Conservation (phyloP, 2,113 vertebrate genomes). For the Caranx melampygus region DNA sequence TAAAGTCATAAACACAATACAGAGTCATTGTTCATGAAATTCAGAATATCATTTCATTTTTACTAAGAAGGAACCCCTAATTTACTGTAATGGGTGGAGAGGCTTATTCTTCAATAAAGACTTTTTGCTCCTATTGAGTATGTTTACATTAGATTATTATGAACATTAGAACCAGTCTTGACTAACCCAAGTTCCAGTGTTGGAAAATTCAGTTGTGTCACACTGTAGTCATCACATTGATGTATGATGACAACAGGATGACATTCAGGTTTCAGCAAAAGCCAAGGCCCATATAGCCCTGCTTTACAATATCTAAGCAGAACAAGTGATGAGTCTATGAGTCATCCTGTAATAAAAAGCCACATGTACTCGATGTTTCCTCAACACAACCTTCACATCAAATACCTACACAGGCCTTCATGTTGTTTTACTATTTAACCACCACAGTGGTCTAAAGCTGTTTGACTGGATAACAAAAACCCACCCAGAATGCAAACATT, state of each 20-base stretch:
- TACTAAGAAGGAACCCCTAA: conserved; percentile 27
- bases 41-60: not conserved
- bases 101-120: conserved; percentile 31
- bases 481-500: not conserved
- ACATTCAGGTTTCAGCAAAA: conserved; percentile 2
- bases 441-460: not conserved
- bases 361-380: conserved; percentile 31
- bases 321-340: conserved; percentile 16
- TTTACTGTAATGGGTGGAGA: conserved; percentile 48
- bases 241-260: conserved; percentile 23
- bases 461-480: not conserved
- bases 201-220: conserved; percentile 16
- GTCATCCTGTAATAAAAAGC: conserved; percentile 35
- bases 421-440: not conserved
- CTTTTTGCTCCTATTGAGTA: not conserved
- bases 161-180: not conserved
- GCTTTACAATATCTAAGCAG: not conserved
- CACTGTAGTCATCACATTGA: not conserved
- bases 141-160: not conserved
- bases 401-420: not conserved
- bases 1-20: not conserved
- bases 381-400: not conserved
- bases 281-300: not conserved
- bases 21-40: conserved; percentile 18
- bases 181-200: not conserved